These are phyloP conservation scores for Brassicogethes aeneus DNA, from an alignment of 2,888 invertebrate genomes.

Conservation along the genomic window DNA sequence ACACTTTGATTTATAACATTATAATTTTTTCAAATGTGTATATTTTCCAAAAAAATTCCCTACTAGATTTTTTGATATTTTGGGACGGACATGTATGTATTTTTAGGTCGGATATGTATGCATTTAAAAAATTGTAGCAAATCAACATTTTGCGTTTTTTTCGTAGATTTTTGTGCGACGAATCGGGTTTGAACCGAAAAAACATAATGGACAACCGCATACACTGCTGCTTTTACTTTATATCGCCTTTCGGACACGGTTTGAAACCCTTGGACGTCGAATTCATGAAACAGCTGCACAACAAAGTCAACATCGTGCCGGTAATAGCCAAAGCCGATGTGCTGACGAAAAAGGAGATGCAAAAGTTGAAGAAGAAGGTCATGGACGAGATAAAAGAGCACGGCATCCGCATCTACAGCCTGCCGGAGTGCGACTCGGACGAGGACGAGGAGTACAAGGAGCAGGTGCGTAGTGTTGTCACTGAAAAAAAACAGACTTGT, in stretches of 20 bases:
- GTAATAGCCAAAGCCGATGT: conserved; percentile 97
- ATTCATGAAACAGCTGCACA: conserved; percentile 93
- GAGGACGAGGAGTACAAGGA: conserved; percentile 97
- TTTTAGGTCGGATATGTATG: too few relatives aligned
- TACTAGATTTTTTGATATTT: too few relatives aligned
- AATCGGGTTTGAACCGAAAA: conserved; percentile 90
- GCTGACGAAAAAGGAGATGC: conserved; percentile 85
- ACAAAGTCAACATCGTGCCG: conserved; percentile 93
- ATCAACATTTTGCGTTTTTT: too few relatives aligned
- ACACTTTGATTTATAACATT: too few relatives aligned
- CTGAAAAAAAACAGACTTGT: too few relatives aligned
- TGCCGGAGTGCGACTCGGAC: conserved; percentile 91
- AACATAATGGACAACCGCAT: conserved; percentile 96
- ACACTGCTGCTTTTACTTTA: conserved; percentile 96
- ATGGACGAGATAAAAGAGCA: conserved; percentile 86
- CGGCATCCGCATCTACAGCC: conserved; percentile 88
- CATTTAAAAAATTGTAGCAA: too few relatives aligned
- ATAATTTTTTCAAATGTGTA: too few relatives aligned
- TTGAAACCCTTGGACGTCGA: conserved; percentile 90
- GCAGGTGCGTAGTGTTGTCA: too few relatives aligned
- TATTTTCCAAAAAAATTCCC: too few relatives aligned
- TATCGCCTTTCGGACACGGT: conserved; percentile 96
- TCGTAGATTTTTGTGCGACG: conserved; percentile 82
- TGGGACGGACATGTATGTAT: too few relatives aligned
- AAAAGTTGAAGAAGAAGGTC: conserved; percentile 75